phyloP scores from a whole-genome alignment of 37 sponge, comb jelly and placozoan species.

The Diacarnus erythraeanus region DNA sequence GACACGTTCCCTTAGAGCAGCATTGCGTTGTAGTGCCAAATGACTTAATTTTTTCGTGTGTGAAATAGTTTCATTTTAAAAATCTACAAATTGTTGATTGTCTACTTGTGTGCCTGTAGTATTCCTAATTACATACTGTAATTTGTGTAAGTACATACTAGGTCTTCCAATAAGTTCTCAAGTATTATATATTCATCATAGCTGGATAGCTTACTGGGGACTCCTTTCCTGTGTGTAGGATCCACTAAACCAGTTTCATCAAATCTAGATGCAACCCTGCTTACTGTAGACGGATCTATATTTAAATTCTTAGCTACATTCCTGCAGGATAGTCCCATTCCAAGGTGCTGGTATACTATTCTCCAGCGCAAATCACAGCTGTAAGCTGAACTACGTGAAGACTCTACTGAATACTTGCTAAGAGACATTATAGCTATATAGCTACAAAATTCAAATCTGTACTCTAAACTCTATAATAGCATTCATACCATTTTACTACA shows the following conservation, averaged over 20 bases:
- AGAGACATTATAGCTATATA: no score
- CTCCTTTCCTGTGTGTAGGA: neutral
- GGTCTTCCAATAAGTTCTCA: neutral
- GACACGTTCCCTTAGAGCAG: slow-evolving; percentile 9
- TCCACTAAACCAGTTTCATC: neutral
- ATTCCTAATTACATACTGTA: neutral
- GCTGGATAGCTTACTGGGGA: neutral
- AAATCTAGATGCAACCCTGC: neutral
- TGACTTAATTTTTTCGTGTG: slow-evolving; percentile 14
- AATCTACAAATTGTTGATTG: slow-evolving; percentile 13
- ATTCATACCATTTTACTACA: no score
- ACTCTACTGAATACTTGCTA: neutral
- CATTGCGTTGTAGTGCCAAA: slow-evolving; percentile 7
- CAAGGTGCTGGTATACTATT: no score
- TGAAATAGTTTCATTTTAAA: neutral
- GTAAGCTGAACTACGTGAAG: neutral
- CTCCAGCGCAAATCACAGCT: no score
- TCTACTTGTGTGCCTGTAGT: neutral
- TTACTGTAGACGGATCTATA: neutral
- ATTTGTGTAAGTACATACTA: neutral
- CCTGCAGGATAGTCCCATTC: no score
- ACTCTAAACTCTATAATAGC: no score
- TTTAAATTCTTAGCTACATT: neutral
- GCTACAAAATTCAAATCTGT: no score
- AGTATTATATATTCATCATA: slow-evolving; percentile 6